A percentile compares a stretch with the other conserved stretches of the same genome.
Conservation (phyloP, 2,113 vertebrate species). For the Peromyscus maniculatus region DNA sequence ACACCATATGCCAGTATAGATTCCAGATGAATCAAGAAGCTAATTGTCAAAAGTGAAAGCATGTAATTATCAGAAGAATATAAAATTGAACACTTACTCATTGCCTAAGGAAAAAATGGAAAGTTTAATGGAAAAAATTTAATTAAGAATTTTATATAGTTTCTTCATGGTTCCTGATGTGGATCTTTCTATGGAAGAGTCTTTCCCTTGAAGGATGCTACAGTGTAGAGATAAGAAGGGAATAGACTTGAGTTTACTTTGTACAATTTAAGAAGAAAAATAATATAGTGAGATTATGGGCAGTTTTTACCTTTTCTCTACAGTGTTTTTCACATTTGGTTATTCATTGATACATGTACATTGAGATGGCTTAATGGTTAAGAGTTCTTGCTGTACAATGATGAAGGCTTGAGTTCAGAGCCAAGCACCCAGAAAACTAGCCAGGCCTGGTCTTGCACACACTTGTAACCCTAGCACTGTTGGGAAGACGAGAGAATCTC, state of each 20-base stretch:
- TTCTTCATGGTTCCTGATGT: slow-evolving; percentile 16
- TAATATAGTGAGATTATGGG: not conserved
- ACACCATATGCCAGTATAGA: not conserved
- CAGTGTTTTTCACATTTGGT: not conserved
- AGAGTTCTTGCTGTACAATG: not conserved
- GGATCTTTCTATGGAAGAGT: slow-evolving; percentile 22
- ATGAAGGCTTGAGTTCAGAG: not conserved
- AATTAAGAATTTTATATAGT: slow-evolving; percentile 32
- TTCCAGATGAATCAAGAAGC: slow-evolving; percentile 3
- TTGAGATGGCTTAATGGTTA: not conserved
- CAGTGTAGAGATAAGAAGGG: not conserved
- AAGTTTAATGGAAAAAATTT: not conserved
- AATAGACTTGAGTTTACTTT: not conserved
- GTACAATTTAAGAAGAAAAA: not conserved
- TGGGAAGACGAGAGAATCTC: not conserved
- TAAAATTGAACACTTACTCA: not conserved
- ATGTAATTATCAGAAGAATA: slow-evolving; percentile 39
- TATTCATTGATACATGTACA: not conserved
- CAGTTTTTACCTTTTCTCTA: not conserved
- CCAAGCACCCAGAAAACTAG: not conserved
- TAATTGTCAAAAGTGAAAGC: not conserved
- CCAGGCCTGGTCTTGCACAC: not conserved
- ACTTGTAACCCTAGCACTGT: not conserved
- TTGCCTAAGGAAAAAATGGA: slow-evolving; percentile 28
- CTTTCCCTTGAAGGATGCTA: not conserved